A percentile compares a stretch with the other conserved stretches of the same genome.
Evolutionary conservation across 2,113 vertebrate genomes (phyloP).

Genomic region (Motacilla tschutschensis): DNA sequence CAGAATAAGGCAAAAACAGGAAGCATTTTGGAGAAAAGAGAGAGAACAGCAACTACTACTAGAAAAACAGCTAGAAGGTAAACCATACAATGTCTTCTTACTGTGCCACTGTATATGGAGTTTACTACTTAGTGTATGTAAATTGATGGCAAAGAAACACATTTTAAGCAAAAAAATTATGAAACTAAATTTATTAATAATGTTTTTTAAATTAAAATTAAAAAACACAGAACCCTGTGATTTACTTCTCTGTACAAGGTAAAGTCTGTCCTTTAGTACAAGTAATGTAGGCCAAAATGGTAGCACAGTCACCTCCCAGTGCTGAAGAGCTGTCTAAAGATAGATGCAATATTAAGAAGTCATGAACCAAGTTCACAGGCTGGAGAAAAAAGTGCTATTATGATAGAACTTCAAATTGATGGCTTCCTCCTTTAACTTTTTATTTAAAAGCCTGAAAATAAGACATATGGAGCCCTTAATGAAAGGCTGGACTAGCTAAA

Average conservation of each 20-base stretch:
- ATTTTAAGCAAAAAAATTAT: background rate
- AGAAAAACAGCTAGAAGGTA: constrained; percentile 91
- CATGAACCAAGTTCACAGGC: background rate
- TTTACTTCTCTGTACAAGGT: background rate
- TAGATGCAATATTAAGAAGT: background rate
- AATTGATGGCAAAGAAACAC: background rate
- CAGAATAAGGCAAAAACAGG: constrained; percentile 96
- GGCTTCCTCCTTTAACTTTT: background rate
- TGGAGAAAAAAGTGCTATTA: background rate
- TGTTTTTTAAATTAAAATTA: background rate
- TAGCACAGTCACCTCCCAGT: background rate
- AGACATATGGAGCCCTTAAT: background rate
- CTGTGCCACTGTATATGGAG: background rate
- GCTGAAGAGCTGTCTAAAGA: background rate
- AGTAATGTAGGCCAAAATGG: background rate
- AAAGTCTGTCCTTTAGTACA: background rate
- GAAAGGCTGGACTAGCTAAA: background rate
- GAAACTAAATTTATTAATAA: background rate
- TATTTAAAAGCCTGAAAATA: background rate
- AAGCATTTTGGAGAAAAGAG: constrained; percentile 96
- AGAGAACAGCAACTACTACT: constrained; percentile 87
- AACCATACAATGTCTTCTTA: background rate
- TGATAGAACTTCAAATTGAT: fast-evolving
- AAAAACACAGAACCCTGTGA: fast-evolving
- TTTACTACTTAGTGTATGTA: background rate